Percentiles rank a stretch among this genome's conserved stretches.
phyloP scores from a whole-genome alignment of 2,888 invertebrate species.

The Autographa pulchrina region DNA sequence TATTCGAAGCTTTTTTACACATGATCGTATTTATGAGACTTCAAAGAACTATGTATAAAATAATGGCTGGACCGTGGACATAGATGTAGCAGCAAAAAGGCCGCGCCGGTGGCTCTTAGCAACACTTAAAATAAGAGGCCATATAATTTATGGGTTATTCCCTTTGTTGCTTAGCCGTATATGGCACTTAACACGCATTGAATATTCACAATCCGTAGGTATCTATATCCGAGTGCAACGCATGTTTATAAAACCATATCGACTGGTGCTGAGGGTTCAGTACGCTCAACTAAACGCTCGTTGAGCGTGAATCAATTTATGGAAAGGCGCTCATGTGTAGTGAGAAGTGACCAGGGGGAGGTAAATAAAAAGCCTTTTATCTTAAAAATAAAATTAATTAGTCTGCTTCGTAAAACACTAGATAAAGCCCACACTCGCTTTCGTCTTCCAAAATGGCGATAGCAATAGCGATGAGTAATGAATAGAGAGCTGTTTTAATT shows the following conservation, averaged over 20 bases:
- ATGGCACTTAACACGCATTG: background rate
- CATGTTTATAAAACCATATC: conserved; percentile 59
- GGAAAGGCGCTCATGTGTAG: conserved; percentile 76
- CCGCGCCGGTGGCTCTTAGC: too few relatives aligned
- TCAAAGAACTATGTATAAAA: too few relatives aligned
- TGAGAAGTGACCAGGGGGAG: conserved; percentile 69
- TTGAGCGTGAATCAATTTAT: conserved; percentile 75
- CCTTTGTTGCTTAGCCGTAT: too few relatives aligned
- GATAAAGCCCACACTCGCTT: conserved; percentile 85
- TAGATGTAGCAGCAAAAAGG: too few relatives aligned
- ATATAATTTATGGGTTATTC: too few relatives aligned
- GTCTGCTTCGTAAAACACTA: conserved; percentile 62
- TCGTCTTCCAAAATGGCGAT: conserved; percentile 86
- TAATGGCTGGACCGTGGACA: too few relatives aligned
- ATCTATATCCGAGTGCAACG: conserved; percentile 19
- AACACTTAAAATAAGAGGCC: too few relatives aligned
- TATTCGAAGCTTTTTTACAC: too few relatives aligned
- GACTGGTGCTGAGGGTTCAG: conserved; percentile 64
- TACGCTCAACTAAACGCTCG: conserved; percentile 79
- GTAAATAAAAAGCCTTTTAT: conserved; percentile 75
- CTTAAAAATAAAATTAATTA: conserved; percentile 70
- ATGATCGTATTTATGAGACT: too few relatives aligned
- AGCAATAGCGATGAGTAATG: conserved; percentile 89
- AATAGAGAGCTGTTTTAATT: conserved; percentile 89
- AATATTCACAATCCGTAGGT: background rate